A percentile compares a stretch with the other conserved stretches of the same genome.
Conservation (phyloP, 2,888 invertebrate genomes). For the Pammene aurita region DNA sequence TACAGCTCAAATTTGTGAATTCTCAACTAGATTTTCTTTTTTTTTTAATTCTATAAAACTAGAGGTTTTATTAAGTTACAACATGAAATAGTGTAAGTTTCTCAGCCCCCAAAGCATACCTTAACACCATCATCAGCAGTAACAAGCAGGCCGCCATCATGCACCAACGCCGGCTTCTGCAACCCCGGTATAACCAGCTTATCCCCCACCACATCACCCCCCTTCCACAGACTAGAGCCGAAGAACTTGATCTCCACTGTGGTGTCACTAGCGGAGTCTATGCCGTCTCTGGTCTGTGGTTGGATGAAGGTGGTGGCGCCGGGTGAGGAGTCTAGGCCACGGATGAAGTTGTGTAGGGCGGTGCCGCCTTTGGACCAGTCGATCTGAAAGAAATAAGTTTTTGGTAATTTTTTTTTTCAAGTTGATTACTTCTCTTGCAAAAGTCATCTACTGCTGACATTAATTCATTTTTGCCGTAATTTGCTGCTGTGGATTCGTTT, state of each 20-base stretch:
- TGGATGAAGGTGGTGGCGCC: slow-evolving; percentile 89
- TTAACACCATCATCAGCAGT: slow-evolving; percentile 91
- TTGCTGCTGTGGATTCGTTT: too few relatives aligned
- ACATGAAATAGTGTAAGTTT: background rate
- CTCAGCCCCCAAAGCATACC: slow-evolving; percentile 66
- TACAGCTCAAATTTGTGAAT: too few relatives aligned
- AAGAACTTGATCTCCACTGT: slow-evolving; percentile 84
- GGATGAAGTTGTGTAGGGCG: slow-evolving; percentile 95
- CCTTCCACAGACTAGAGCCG: slow-evolving; percentile 90
- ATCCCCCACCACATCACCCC: slow-evolving; percentile 81
- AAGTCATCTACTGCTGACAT: too few relatives aligned
- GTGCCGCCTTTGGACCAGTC: slow-evolving; percentile 87
- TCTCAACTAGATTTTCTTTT: too few relatives aligned
- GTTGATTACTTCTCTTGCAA: too few relatives aligned
- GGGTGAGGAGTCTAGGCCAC: slow-evolving; percentile 97
- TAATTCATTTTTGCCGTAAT: too few relatives aligned
- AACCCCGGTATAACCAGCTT: slow-evolving; percentile 85
- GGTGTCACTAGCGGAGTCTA: slow-evolving; percentile 60
- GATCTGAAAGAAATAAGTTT: slow-evolving; percentile 83
- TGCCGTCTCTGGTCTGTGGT: slow-evolving; percentile 68
- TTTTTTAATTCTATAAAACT: background rate
- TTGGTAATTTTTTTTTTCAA: too few relatives aligned
- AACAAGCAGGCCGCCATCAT: slow-evolving; percentile 90
- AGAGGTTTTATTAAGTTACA: too few relatives aligned
- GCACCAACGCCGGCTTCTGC: slow-evolving; percentile 86